Base-by-base conservation (phyloP, 2,888 invertebrate genomes). In the Helleia helle region DNA sequence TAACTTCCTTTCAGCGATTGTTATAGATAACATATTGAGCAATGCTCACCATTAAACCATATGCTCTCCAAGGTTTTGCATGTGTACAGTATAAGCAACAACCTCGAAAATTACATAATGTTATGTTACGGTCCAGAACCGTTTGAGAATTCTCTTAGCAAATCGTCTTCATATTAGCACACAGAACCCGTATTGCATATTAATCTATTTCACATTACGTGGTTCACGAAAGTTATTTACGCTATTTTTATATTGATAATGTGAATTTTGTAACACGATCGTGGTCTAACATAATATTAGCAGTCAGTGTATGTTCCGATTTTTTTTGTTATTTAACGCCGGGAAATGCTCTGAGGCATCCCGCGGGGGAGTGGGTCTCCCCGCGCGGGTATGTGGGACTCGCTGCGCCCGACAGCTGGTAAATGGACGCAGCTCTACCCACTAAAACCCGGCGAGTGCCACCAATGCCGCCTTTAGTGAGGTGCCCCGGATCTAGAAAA, bases 131-230 rank as follows among this genome's bases (percentile, higher is more conserved):
- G 60, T 63, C 59, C 58, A 65, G 61, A 62, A 64, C 61, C 58
- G 59, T 65, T 66, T 58, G 59, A 69, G 70, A 65, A 69, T 68
- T 62, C 55, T 59, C 59, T 77, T 75, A 56, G 64, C 51, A 58
- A 71, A 77, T 67, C 54, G 59, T 58, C 58, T 62, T 59, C 54
- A 58, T 51, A 53, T 63, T 63, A 59, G 56, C 56, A 53, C 61
- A 61, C 56, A 50, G 58, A 52, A 62, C 56, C 55, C 55, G 57
- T 54, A 51, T 54, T 45, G 62, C 58, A 63, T 65, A 55, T 54
- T 52, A 57, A 65, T 66, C 56, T 55, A 40, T 34, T 43, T 41
- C 26, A 42, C 30, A 28, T 42, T 36, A 42, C 41, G 36, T 27
- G 25, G 1, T 34, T 34, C 22, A 34, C 34, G 34, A 22, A 34